phyloP scores from a whole-genome alignment of 2,888 invertebrate species.

The Sesamia inferens region DNA sequence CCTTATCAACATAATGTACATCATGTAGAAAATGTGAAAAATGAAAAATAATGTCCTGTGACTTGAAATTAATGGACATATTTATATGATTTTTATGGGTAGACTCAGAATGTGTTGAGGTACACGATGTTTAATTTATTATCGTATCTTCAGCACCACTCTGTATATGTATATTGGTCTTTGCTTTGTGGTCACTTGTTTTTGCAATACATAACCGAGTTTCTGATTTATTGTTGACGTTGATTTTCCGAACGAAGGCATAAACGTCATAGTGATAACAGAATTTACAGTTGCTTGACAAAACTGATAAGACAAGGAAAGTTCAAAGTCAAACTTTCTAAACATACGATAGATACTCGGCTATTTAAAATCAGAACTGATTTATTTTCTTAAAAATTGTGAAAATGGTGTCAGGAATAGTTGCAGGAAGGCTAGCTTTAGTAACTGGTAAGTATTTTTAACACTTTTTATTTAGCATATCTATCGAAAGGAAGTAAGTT shows the following conservation, averaged over 20 bases:
- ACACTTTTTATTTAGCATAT: neutral
- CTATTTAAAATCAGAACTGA: conserved; percentile 6
- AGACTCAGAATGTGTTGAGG: too few relatives aligned
- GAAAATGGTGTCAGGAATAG: conserved; percentile 81
- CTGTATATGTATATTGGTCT: too few relatives aligned
- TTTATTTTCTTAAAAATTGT: conserved; percentile 8
- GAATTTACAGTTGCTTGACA: conserved; percentile 29
- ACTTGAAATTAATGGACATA: too few relatives aligned
- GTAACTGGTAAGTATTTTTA: conserved; percentile 79
- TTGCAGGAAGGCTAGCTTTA: conserved; percentile 82
- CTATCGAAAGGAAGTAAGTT: neutral
- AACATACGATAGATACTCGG: conserved; percentile 9
- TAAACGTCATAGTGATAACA: conserved; percentile 30
- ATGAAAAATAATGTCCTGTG: too few relatives aligned
- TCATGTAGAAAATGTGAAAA: too few relatives aligned
- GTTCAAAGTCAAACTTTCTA: conserved; percentile 75
- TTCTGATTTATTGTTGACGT: too few relatives aligned
- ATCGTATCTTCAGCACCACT: too few relatives aligned
- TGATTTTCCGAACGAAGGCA: conserved; percentile 28
- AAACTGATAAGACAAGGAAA: conserved; percentile 52
- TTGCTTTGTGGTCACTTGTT: too few relatives aligned
- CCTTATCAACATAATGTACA: too few relatives aligned
- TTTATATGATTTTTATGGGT: too few relatives aligned
- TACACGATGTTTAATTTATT: too few relatives aligned
- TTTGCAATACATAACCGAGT: too few relatives aligned